A percentile compares a stretch with the other conserved stretches of the same genome.
Evolutionary conservation across 2,797 vertebrate genomes (phyloP).

Genomic region (Kryptopterus vitreolus): DNA sequence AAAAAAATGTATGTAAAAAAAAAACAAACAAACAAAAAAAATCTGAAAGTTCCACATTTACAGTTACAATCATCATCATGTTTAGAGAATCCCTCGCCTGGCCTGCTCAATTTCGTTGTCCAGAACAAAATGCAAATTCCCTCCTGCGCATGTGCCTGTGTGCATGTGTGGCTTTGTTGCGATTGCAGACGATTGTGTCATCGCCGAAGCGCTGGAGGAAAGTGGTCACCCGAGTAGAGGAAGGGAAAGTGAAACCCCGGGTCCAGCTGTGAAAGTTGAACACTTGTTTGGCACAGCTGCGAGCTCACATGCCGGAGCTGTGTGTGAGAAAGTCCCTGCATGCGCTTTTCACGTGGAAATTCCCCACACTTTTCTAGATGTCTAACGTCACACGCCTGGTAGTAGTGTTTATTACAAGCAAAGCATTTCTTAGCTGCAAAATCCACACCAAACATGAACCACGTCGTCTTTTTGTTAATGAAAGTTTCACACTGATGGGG

Average conservation of each 20-base stretch:
- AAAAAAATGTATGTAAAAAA: no score
- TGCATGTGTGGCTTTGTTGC: slow-evolving; percentile 23
- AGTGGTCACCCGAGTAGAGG: slow-evolving; percentile 48
- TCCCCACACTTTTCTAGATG: slow-evolving; percentile 14
- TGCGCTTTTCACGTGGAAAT: slow-evolving; percentile 47
- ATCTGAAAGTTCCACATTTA: no score
- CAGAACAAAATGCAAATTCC: background rate
- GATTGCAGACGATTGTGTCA: slow-evolving; percentile 51
- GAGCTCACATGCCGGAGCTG: slow-evolving; percentile 32
- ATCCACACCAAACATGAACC: background rate
- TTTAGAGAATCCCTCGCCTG: background rate
- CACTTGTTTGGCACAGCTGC: slow-evolving; percentile 66
- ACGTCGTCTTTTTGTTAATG: background rate
- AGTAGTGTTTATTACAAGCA: slow-evolving; percentile 32
- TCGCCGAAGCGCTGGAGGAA: slow-evolving; percentile 51
- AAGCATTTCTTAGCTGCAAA: background rate
- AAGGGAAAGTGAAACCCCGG: slow-evolving; percentile 54
- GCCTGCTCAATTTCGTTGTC: background rate
- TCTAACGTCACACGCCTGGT: background rate
- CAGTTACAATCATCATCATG: background rate
- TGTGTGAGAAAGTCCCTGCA: slow-evolving; percentile 44
- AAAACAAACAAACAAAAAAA: no score
- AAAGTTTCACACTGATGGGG: background rate
- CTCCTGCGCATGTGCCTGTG: background rate
- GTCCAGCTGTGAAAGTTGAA: slow-evolving; percentile 67